Base-by-base conservation (phyloP, 2,888 invertebrate species). In the Nineta flava region DNA sequence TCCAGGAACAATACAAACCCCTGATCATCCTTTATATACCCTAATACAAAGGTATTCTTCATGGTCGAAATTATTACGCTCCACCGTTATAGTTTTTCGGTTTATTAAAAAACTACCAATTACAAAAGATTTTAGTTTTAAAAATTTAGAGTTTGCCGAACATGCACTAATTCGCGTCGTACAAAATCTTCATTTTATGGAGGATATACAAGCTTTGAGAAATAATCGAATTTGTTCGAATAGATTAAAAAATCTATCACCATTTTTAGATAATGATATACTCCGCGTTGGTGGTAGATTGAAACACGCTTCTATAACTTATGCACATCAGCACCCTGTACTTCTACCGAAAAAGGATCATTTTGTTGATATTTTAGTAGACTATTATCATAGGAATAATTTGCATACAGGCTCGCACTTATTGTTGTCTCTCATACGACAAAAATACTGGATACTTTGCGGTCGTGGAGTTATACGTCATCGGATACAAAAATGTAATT, bases 391-490 rank as follows among this genome's bases (percentile, higher is more conserved):
- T 45, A 12, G 12, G 16, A 50, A 51, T 12, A 41, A 55, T 43
- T 50, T 53, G 6, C 56, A 57, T 46, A 31, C 57, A 9, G 54
- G 56, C 9, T 48, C 54, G 1, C 51, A 53, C 19, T 51, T 52
- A 34, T 43, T 54, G 10, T 44, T 50, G 15, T 55, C 52, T 9
- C 17, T 57, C 26, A 35, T 56, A 16, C 42, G 46, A n/a, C 53
- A 55, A 52, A 54, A 54, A 49, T 57, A 47, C 44, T 56, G 57
- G 57, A 56, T 57, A 35, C n/a, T 57, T 16, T 53, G 53, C 4
- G 51, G 52, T 16, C 38, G 45, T 3, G 26, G n/a, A n/a, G n/a
- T n/a, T n/a, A n/a, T n/a, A n/a, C n/a, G n/a, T n/a, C n/a, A n/a
- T n/a, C n/a, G n/a, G n/a, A n/a, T n/a, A n/a, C n/a, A n/a, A n/a